These are phyloP conservation scores for Bombus ignitus DNA, from an alignment of 1,140 invertebrate species.

Conservation along the genomic window DNA sequence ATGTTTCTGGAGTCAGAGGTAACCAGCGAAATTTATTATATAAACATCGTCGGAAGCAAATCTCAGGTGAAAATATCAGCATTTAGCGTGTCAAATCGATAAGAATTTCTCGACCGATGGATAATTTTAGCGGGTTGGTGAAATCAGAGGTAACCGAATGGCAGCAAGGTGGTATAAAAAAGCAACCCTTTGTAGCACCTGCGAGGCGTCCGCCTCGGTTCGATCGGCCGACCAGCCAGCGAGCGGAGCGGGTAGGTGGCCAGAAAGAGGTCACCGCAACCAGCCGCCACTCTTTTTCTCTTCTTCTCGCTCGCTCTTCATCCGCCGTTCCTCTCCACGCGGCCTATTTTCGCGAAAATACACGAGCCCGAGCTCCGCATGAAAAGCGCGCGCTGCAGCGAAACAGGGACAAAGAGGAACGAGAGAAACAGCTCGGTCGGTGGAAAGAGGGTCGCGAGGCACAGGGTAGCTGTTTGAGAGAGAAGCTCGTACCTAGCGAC, in stretches of 20 bases:
- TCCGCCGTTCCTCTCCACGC: conserved; percentile 52
- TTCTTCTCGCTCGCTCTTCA: conserved; percentile 14
- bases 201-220: conserved; percentile 40
- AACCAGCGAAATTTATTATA: too few species aligned
- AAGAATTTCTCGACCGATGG: too few species aligned
- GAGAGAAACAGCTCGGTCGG: background rate
- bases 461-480: background rate
- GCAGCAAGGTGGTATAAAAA: background rate
- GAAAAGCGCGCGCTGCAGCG: conserved; percentile 49
- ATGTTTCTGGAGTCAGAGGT: too few species aligned
- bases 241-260: conserved; percentile 28
- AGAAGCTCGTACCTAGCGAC: conserved; percentile 37
- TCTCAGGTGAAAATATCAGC: too few species aligned
- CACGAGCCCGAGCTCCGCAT: conserved; percentile 44
- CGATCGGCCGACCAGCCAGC: conserved; percentile 47
- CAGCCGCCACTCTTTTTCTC: conserved; percentile 35
- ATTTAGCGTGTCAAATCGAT: too few species aligned
- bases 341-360: conserved; percentile 72
- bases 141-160: too few species aligned
- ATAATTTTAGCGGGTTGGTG: too few species aligned
- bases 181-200: conserved; percentile 48
- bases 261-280: conserved; percentile 48
- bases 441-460: too few species aligned
- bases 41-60: too few species aligned
- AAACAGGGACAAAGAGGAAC: conserved; percentile 43